Conservation (phyloP, 2,797 vertebrate species). For the Arremon aurantiirostris region DNA sequence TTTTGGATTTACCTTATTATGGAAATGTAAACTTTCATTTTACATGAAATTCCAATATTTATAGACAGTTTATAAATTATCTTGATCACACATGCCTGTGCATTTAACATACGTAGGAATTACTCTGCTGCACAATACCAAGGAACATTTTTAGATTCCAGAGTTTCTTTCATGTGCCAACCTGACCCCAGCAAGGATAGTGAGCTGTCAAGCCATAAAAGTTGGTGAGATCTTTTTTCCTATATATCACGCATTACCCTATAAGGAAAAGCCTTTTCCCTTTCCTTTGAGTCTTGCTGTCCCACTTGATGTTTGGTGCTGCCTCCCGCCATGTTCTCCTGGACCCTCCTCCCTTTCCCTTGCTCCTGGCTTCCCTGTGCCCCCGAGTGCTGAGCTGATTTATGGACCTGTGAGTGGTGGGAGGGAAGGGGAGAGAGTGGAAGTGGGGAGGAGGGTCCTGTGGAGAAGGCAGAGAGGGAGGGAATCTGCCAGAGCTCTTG, state of each 20-base stretch:
- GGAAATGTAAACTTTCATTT: not conserved
- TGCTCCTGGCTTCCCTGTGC: rapidly evolving
- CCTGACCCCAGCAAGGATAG: not conserved
- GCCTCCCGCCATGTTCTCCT: not conserved
- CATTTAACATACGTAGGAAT: not conserved
- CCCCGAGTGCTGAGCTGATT: not conserved
- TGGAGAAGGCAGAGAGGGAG: not conserved
- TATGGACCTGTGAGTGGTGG: not conserved
- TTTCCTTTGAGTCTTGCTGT: not conserved
- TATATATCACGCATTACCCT: rapidly evolving
- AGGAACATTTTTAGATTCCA: not conserved
- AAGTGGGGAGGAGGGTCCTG: not conserved
- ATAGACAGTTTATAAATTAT: not conserved
- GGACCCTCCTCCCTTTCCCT: not conserved
- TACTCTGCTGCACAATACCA: not conserved
- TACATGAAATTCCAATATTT: not conserved
- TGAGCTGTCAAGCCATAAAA: not conserved
- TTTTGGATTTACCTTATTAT: not conserved
- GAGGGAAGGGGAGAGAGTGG: not conserved
- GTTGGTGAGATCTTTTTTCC: not conserved
- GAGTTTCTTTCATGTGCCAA: not conserved
- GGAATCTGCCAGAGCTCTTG: not conserved
- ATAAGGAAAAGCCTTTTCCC: not conserved
- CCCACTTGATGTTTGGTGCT: not conserved
- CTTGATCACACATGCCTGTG: not conserved